Evolutionary conservation across 2,113 vertebrate species (phyloP).

Genomic region (Bubo blakistoni): DNA sequence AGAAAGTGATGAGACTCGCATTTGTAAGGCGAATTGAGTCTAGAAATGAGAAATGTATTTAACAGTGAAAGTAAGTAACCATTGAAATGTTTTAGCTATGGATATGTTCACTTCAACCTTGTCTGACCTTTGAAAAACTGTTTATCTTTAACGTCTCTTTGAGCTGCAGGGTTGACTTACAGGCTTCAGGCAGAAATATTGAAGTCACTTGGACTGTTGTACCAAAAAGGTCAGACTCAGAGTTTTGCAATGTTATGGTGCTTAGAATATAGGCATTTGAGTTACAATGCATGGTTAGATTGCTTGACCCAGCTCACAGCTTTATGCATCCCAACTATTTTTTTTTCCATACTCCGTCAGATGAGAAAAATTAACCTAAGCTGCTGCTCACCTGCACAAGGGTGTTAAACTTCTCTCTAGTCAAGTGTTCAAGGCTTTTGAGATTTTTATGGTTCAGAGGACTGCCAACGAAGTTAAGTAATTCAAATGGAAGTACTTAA

Average conservation of each 20-base stretch:
- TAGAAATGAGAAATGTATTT: background rate
- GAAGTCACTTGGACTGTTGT: background rate
- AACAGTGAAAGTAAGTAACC: background rate
- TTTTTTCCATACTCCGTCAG: background rate
- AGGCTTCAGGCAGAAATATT: background rate
- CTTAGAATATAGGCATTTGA: background rate
- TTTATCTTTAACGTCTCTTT: background rate
- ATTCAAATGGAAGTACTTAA: conserved; percentile 3
- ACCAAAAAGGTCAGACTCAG: background rate
- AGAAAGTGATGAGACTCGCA: background rate
- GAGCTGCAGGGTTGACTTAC: background rate
- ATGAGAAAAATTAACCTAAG: background rate
- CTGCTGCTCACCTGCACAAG: background rate
- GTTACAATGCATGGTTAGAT: background rate
- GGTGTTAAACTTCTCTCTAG: background rate
- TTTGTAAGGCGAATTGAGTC: background rate
- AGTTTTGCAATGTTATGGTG: background rate
- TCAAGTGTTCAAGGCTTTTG: background rate
- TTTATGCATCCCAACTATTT: background rate
- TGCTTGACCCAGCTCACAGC: background rate
- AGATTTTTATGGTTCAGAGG: background rate
- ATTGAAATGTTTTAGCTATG: background rate
- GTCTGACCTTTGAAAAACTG: background rate
- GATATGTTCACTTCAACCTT: background rate
- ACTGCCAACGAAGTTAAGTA: background rate